Conservation (phyloP, 1,140 invertebrate species). For the Conopomorpha cramerella region DNA sequence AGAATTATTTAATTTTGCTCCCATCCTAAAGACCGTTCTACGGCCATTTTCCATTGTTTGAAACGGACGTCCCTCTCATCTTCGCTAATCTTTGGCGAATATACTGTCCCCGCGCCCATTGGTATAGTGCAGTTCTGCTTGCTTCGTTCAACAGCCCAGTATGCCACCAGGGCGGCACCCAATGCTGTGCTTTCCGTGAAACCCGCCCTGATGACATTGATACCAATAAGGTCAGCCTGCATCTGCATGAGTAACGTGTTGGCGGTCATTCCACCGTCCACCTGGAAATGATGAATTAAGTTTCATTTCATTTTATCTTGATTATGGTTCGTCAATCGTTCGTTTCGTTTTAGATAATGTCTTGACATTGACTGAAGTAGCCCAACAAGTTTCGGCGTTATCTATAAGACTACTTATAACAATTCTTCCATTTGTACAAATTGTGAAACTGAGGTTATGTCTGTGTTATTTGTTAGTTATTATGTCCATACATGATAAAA, state of each 20-base stretch:
- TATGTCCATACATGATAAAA: too few relatives aligned
- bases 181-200: slow-evolving; percentile 86
- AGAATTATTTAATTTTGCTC: slow-evolving; percentile 49
- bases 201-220: slow-evolving; percentile 70
- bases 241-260: slow-evolving; percentile 87
- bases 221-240: slow-evolving; percentile 62
- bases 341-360: too few relatives aligned
- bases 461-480: too few relatives aligned
- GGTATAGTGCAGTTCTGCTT: slow-evolving; percentile 29
- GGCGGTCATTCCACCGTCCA: slow-evolving; percentile 92
- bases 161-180: slow-evolving; percentile 82
- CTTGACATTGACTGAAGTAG: too few relatives aligned
- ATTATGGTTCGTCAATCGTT: too few relatives aligned
- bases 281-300: too few relatives aligned
- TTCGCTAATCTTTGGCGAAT: slow-evolving; percentile 68
- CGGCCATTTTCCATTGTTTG: slow-evolving; percentile 83
- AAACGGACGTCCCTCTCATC: slow-evolving; percentile 75
- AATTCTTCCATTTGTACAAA: too few relatives aligned
- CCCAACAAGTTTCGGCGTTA: too few relatives aligned
- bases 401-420: too few relatives aligned
- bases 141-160: slow-evolving; percentile 64
- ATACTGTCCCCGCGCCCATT: slow-evolving; percentile 66
- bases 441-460: too few relatives aligned
- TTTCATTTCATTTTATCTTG: too few relatives aligned
- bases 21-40: slow-evolving; percentile 81